These are phyloP conservation scores for Drosophila mettleri DNA, from an alignment of 2,888 invertebrate species.

Conservation along the genomic window DNA sequence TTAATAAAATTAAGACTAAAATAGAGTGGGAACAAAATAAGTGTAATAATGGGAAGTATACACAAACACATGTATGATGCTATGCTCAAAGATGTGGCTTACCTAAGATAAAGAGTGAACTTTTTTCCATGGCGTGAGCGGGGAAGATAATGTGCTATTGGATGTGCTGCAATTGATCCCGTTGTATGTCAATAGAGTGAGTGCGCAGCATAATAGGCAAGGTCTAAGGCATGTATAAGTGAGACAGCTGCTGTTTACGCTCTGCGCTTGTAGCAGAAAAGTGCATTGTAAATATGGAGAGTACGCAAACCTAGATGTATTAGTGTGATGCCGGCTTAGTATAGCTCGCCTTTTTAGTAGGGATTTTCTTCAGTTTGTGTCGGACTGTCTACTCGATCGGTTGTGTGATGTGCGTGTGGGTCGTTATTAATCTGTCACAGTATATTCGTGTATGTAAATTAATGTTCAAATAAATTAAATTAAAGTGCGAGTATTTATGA, in stretches of 20 bases:
- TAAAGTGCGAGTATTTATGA: background rate
- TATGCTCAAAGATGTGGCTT: background rate
- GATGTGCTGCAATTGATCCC: background rate
- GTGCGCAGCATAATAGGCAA: background rate
- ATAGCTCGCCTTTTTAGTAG: too few relatives aligned
- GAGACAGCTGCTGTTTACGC: background rate
- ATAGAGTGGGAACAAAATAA: background rate
- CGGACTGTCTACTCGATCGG: background rate
- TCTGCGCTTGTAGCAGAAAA: background rate
- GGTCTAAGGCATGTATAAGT: background rate
- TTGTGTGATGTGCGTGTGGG: background rate
- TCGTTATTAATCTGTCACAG: background rate
- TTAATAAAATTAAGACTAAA: background rate
- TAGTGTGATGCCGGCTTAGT: constrained; percentile 7
- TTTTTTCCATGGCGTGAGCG: background rate
- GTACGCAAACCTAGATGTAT: background rate
- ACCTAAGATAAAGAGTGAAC: background rate
- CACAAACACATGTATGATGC: background rate
- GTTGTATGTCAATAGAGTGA: background rate
- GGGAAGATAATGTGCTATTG: background rate
- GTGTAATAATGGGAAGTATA: background rate
- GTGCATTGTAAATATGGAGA: background rate
- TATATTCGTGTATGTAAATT: background rate
- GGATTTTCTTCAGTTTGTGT: constrained; percentile 8
- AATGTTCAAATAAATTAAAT: background rate